phyloP scores from a whole-genome alignment of 2,888 invertebrate species.

The Synergus japonicus region DNA sequence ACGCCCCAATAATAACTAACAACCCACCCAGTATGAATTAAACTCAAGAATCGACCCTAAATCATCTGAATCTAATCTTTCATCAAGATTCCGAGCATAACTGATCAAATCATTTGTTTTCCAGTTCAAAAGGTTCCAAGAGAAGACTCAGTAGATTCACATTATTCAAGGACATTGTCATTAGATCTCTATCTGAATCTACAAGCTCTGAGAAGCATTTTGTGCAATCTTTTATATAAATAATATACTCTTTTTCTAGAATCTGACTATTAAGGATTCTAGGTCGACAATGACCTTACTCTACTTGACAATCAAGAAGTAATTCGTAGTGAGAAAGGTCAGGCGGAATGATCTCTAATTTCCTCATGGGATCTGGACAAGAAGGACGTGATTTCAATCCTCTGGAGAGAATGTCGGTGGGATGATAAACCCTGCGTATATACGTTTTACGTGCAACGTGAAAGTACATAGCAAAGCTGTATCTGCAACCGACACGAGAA shows the following conservation, averaged over 20 bases:
- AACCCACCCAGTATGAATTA: conserved; percentile 18
- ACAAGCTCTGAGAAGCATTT: no score
- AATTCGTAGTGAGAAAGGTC: conserved; percentile 32
- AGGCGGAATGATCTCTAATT: conserved; percentile 21
- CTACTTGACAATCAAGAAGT: background rate
- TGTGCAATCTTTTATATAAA: background rate
- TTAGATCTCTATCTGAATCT: no score
- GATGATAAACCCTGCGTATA: conserved; percentile 13
- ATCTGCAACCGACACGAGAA: conserved; percentile 13
- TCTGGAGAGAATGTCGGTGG: background rate
- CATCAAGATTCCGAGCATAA: background rate
- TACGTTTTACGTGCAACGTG: conserved; percentile 7
- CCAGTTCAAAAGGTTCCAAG: background rate
- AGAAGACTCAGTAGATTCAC: no score
- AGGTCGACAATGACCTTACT: background rate
- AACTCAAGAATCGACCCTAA: conserved; percentile 23
- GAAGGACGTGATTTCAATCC: conserved; percentile 33
- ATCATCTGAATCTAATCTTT: conserved; percentile 10
- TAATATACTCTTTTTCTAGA: no score
- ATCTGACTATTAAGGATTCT: background rate
- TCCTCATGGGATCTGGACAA: conserved; percentile 27
- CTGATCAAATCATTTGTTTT: conserved; percentile 14
- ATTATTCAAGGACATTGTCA: no score
- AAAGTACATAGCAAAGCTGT: conserved; percentile 5
- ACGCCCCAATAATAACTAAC: conserved; percentile 26